Evolutionary conservation across 2,888 invertebrate species (phyloP), one percentile per base, ranked within the genome.

Genomic region (Sarcophaga variegata): DNA sequence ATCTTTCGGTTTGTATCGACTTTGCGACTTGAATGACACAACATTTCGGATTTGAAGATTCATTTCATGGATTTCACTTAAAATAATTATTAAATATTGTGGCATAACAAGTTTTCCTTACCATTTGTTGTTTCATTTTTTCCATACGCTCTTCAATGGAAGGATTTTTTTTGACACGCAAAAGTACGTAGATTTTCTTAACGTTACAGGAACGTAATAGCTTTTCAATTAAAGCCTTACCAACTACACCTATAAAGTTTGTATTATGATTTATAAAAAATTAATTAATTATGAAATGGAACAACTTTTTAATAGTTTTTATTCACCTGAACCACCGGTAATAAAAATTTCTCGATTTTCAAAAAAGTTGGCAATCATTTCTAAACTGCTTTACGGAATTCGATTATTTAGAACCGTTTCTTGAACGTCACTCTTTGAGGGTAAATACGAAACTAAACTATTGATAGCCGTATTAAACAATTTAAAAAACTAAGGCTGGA

Each of bases 151-250:
- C 95, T 45, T 95, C 94, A 1, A 96, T 94, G 0, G 93, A 94
- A 75, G 95, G 94, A 5, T 96, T 96, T 87, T 95, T 95, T 91
- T 97, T 97, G 0, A 95, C 94, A 49, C 98, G 94, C 88, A 98
- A 93, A 67, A 98, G 94, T 10, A 98, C 90, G 92, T 97, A 98
- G 86, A 99, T 95, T 77, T 95, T 95, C 60, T 95, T 94, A 17
- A 98, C 92, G 2, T 95, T 96, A 91, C 97, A 97, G 5, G 97
- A 97, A 89, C 98, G 95, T 4, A 98, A 93, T 4, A 99, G 93
- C 92, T 98, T 98, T 93, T 98, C 98, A 6, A 98, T 94, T 25
- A 98, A 93, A 0, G 97, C 96, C 94, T 98, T 98, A 0, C 98
- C 98, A 92, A 98, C 95, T 91, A 98, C 98, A 1, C 98, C 98